phyloP scores from a whole-genome alignment of 2,888 invertebrate genomes.

The Copidosoma aretas region DNA sequence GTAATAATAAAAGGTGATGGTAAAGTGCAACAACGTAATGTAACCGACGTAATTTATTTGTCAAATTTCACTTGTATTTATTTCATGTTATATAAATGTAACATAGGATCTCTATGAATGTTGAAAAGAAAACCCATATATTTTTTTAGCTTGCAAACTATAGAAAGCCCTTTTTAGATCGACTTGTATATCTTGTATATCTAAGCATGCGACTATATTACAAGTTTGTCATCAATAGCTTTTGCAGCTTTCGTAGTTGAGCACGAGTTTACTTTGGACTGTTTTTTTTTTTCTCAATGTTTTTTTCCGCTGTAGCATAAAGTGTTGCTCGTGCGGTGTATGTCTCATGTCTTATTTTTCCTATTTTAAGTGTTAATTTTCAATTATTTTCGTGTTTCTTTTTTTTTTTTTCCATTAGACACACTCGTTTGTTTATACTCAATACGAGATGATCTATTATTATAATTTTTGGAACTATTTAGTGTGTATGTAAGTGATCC shows the following conservation, averaged over 20 bases:
- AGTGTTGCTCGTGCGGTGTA: constrained; percentile 62
- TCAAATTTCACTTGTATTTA: constrained; percentile 4
- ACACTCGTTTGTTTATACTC: constrained; percentile 42
- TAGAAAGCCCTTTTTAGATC: constrained; percentile 39
- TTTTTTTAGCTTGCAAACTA: constrained; percentile 32
- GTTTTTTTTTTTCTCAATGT: constrained; percentile 47
- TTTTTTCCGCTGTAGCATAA: constrained; percentile 57
- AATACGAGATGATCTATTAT: constrained; percentile 40
- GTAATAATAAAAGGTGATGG: constrained; percentile 23
- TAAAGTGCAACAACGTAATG: constrained; percentile 19
- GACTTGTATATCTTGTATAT: constrained; percentile 50
- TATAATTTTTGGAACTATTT: constrained; percentile 41
- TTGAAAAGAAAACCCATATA: constrained; percentile 20
- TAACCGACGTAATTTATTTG: constrained; percentile 9
- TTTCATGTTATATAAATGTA: constrained; percentile 24
- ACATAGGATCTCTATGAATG: constrained; percentile 15
- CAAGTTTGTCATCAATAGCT: constrained; percentile 60
- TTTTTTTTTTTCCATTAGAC: constrained; percentile 41
- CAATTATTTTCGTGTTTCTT: constrained; percentile 8
- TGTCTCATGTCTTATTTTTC: constrained; percentile 61
- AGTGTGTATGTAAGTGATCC: constrained; percentile 44
- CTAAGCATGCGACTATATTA: constrained; percentile 61
- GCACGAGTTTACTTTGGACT: constrained; percentile 60
- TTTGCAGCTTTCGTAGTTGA: constrained; percentile 62
- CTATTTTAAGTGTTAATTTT: constrained; percentile 34